Percentiles rank a stretch among this genome's conserved stretches.
phyloP scores from a whole-genome alignment of 2,797 vertebrate genomes.

The Melanotaenia maccullochi region DNA sequence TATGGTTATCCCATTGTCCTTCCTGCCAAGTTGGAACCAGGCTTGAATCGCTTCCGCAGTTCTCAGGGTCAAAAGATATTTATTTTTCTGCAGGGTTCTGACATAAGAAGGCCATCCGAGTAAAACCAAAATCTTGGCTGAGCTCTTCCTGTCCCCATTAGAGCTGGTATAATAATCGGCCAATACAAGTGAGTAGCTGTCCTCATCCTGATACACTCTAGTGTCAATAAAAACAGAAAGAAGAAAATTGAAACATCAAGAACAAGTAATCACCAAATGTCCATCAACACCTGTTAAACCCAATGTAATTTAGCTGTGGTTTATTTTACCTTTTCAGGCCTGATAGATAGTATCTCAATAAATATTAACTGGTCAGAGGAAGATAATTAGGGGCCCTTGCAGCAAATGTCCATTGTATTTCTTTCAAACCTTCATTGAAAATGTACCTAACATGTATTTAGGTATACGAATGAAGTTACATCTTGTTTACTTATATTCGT shows the following conservation, averaged over 20 bases:
- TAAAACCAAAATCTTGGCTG: constrained; percentile 61
- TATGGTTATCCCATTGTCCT: constrained; percentile 73
- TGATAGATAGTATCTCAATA: background rate
- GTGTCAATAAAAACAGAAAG: background rate
- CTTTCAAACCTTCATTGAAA: too few relatives aligned
- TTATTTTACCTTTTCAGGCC: background rate
- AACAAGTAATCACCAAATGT: background rate
- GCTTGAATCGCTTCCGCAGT: constrained; percentile 60
- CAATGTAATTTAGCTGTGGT: background rate
- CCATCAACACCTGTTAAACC: background rate
- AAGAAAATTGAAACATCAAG: background rate
- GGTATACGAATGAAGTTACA: too few relatives aligned
- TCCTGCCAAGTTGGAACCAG: constrained; percentile 66
- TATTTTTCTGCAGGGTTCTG: constrained; percentile 69
- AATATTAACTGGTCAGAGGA: background rate
- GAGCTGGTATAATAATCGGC: constrained; percentile 36
- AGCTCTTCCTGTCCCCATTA: constrained; percentile 32
- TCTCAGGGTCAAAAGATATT: constrained; percentile 67
- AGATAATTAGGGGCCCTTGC: background rate
- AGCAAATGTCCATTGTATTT: background rate
- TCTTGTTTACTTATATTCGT: too few relatives aligned
- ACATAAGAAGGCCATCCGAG: constrained; percentile 63
- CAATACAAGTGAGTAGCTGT: constrained; percentile 12
- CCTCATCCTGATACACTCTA: background rate
- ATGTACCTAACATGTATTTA: too few relatives aligned